Conservation (phyloP, 2,113 vertebrate genomes). For the Ondatra zibethicus region DNA sequence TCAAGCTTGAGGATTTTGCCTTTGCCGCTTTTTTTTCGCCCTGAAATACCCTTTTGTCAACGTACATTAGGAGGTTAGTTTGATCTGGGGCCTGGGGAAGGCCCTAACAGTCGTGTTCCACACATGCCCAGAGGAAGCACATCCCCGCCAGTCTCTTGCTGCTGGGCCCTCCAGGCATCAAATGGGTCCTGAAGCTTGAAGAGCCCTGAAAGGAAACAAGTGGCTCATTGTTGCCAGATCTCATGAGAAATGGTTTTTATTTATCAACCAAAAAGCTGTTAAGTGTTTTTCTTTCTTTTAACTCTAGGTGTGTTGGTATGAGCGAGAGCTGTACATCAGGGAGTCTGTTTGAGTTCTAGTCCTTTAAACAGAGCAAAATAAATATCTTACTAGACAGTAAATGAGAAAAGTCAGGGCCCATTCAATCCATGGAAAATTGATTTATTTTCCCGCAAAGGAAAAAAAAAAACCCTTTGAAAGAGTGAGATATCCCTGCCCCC, state of each 20-base stretch:
- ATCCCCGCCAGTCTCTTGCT: neutral
- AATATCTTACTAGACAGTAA: slow-evolving; percentile 67
- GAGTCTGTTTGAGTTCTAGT: slow-evolving; percentile 65
- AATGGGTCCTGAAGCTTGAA: neutral
- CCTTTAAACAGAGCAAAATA: slow-evolving; percentile 68
- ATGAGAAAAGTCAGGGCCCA: slow-evolving; percentile 64
- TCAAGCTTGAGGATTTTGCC: neutral
- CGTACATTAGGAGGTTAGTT: slow-evolving; percentile 33
- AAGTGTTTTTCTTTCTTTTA: slow-evolving; percentile 71
- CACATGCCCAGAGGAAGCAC: neutral
- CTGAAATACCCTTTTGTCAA: neutral
- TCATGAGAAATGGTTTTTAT: slow-evolving; percentile 61
- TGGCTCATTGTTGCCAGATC: slow-evolving; percentile 54
- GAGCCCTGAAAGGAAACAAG: slow-evolving; percentile 59
- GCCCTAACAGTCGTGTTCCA: neutral
- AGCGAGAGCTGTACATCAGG: slow-evolving; percentile 67
- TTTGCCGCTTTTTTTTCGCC: neutral
- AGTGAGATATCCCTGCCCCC: slow-evolving; percentile 34
- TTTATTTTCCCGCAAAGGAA: slow-evolving; percentile 61
- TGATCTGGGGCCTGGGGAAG: neutral
- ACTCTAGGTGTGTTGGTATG: slow-evolving; percentile 60
- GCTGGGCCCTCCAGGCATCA: slow-evolving; percentile 1
- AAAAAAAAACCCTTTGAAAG: slow-evolving; percentile 59
- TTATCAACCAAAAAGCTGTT: slow-evolving; percentile 72
- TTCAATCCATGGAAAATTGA: slow-evolving; percentile 74